Percentiles rank a stretch among this genome's conserved stretches.
Evolutionary conservation across 1,140 invertebrate genomes (phyloP).

Genomic region (Scaptomyza hsui): DNA sequence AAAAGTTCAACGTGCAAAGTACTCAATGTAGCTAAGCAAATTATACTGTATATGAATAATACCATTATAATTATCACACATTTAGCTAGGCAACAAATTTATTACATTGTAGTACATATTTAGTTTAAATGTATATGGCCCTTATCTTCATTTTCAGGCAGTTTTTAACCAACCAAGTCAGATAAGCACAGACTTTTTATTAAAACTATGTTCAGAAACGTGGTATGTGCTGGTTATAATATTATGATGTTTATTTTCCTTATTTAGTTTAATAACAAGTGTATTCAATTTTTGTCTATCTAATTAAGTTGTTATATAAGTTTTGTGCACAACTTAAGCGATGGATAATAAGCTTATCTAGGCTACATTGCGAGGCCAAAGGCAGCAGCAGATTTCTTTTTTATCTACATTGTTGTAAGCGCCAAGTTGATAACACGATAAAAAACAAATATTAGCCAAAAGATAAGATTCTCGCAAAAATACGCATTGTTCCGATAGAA

Average conservation of each 20-base stretch:
- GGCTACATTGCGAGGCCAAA: too few species aligned
- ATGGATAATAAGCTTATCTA: constrained; percentile 22
- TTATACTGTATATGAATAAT: too few species aligned
- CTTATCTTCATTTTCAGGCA: constrained; percentile 3
- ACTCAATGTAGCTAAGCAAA: too few species aligned
- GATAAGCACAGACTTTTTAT: constrained; percentile 49
- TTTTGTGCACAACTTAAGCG: too few species aligned
- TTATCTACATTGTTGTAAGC: constrained; percentile 44
- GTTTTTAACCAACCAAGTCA: constrained; percentile 2
- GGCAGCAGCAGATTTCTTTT: background rate
- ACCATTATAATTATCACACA: too few species aligned
- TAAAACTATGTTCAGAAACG: too few species aligned
- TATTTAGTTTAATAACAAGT: too few species aligned
- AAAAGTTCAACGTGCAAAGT: too few species aligned
- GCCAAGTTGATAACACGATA: constrained; percentile 28
- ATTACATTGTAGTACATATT: constrained; percentile 12
- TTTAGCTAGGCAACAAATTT: constrained; percentile 28
- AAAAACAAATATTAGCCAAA: constrained; percentile 31
- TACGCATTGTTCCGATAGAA: constrained; percentile 4
- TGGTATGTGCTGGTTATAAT: background rate
- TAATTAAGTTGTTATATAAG: too few species aligned
- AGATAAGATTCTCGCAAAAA: constrained; percentile 14
- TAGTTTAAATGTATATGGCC: background rate
- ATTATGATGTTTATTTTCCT: too few species aligned
- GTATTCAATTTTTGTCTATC: background rate